Base-by-base conservation (phyloP, 2,888 invertebrate species). In the Tachina lurida region DNA sequence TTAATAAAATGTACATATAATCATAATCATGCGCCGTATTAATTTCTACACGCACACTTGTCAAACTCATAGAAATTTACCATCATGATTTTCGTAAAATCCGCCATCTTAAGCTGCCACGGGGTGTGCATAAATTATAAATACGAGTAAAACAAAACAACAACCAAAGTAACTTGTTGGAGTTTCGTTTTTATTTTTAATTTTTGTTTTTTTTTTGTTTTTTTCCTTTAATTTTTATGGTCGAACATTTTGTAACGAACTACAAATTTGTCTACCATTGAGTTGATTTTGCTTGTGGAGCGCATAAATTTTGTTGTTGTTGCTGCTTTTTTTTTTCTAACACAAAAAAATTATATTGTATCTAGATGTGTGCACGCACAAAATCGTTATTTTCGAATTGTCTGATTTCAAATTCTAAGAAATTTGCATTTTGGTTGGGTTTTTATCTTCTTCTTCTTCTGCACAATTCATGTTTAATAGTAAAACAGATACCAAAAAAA, bases 11-110 rank as follows among this genome's bases (percentile, higher is more conserved):
- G 31, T 31, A n/a, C n/a, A n/a, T n/a, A 60, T 67, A 76, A 60
- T 71, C 71, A 83, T 75, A 83, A 83, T 86, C 86, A 86, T 86
- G 86, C 82, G 85, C 85, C 63, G 73, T 82, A 13, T 63, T 70
- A 56, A 82, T 70, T 74, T 77, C 52, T 63, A 67, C 74, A 70
- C 68, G 71, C 81, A 82, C 71, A 82, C 85, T 83, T 83, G 86
- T 76, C 86, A 76, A 71, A 52, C 12, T 68, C 54, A 39, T 54
- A 52, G 45, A 80, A 74, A 79, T 82, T 82, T 78, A 63, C 45
- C 78, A 79, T 82, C 78, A 79, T 82, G 82, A 76, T 82, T 82
- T 79, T 73, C 60, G 47, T 67, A 60, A 60, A 83, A 86, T 86
- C 79, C 86, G 83, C 86, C 86, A 86, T 86, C 76, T 86, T 86